Percentiles rank a stretch among this genome's conserved stretches.
Evolutionary conservation across 2,888 invertebrate species (phyloP).

Genomic region (Thecocarcelia acutangulata): DNA sequence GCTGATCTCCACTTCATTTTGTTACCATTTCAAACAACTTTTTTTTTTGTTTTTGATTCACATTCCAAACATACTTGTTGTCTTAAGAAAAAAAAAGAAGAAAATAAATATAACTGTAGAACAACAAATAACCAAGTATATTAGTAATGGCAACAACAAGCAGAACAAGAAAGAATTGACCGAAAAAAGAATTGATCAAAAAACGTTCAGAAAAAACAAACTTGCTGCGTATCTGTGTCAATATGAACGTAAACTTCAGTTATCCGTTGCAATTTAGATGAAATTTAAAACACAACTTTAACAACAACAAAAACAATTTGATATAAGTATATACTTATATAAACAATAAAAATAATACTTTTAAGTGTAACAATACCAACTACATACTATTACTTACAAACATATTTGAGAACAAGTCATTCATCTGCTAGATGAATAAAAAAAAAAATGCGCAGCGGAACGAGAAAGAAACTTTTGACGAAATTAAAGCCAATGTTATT

Average conservation of each 20-base stretch:
- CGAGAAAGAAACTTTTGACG: too few species aligned
- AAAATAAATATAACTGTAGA: slow-evolving; percentile 34
- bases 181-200: slow-evolving; percentile 65
- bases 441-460: slow-evolving; percentile 8
- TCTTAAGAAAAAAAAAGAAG: neutral
- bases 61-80: slow-evolving; percentile 40
- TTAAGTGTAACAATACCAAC: too few species aligned
- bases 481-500: too few species aligned
- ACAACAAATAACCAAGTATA: slow-evolving; percentile 31
- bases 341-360: slow-evolving; percentile 42
- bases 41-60: slow-evolving; percentile 18
- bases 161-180: neutral
- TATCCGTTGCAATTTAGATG: slow-evolving; percentile 45
- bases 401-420: slow-evolving; percentile 30
- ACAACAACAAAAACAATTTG: neutral
- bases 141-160: slow-evolving; percentile 36
- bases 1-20: slow-evolving; percentile 12
- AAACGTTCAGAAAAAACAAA: slow-evolving; percentile 29
- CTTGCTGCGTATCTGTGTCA: slow-evolving; percentile 64
- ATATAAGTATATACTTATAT: neutral
- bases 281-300: slow-evolving; percentile 39
- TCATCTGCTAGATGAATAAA: neutral
- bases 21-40: slow-evolving; percentile 26
- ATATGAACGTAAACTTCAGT: slow-evolving; percentile 52
- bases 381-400: too few species aligned